phyloP scores from a whole-genome alignment of 2,797 vertebrate species.

The Tinamus major region DNA sequence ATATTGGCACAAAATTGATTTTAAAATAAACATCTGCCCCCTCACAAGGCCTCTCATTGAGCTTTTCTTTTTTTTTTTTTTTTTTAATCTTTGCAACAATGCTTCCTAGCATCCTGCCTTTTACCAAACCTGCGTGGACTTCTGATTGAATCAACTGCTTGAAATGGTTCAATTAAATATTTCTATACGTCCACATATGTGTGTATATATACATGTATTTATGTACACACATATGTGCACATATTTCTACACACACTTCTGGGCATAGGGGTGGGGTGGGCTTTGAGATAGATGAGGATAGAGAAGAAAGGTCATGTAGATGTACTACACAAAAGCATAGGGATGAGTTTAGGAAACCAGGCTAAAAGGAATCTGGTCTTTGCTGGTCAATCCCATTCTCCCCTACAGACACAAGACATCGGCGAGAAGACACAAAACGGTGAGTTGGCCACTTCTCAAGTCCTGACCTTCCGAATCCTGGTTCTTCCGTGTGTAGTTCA shows the following conservation, averaged over 20 bases:
- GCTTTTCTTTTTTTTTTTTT: background rate
- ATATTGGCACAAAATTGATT: background rate
- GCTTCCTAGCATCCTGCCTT: background rate
- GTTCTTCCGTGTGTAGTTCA: slow-evolving; percentile 98
- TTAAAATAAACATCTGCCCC: background rate
- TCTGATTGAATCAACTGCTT: background rate
- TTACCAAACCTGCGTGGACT: rapidly evolving
- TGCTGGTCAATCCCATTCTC: background rate
- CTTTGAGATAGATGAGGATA: background rate
- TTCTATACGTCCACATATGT: rapidly evolving
- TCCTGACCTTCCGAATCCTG: slow-evolving; percentile 87
- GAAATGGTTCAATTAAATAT: background rate
- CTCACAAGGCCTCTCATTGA: background rate
- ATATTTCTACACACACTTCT: rapidly evolving
- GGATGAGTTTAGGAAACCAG: background rate
- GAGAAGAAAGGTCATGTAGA: background rate
- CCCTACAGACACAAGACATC: background rate
- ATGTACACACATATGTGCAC: too few species aligned
- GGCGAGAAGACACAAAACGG: rapidly evolving
- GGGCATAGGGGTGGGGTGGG: background rate
- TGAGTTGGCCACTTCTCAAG: background rate
- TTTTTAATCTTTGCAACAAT: background rate
- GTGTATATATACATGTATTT: background rate
- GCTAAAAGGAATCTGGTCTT: background rate
- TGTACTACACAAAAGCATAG: background rate